Percentiles rank a stretch among this genome's conserved stretches.
phyloP scores from a whole-genome alignment of 2,113 vertebrate species.

The Pontoporia blainvillei region DNA sequence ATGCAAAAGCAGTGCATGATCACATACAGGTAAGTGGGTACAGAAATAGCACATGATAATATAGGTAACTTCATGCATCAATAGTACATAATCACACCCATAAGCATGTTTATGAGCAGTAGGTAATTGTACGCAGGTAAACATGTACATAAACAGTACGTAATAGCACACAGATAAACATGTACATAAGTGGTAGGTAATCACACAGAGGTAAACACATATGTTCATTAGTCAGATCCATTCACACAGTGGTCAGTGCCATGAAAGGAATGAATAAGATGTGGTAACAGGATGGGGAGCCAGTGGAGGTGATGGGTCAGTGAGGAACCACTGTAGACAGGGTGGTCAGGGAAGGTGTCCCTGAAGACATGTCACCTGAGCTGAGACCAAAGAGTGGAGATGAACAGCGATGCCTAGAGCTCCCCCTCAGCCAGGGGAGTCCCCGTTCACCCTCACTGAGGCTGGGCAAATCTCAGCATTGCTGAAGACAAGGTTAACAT shows the following conservation, averaged over 20 bases:
- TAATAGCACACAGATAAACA: too few relatives aligned
- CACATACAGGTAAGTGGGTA: background rate
- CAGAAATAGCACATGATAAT: background rate
- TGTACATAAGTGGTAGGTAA: accelerated
- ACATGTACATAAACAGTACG: accelerated
- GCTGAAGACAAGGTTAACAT: accelerated
- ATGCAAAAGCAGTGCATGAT: background rate
- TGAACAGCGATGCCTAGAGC: accelerated
- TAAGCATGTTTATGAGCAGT: accelerated
- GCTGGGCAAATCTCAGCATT: accelerated
- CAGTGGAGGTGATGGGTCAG: background rate
- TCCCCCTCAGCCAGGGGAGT: background rate
- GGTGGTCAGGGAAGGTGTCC: background rate
- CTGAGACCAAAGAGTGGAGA: background rate
- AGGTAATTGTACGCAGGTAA: too few relatives aligned
- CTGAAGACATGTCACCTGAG: background rate
- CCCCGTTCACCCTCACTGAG: background rate
- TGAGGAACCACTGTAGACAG: too few relatives aligned
- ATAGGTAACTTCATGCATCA: too few relatives aligned
- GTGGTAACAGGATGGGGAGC: background rate
- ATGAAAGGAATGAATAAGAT: background rate
- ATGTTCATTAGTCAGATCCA: accelerated
- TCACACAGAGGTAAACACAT: background rate
- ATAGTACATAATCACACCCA: background rate
- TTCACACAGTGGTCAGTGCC: accelerated